Evolutionary conservation across 1,140 invertebrate genomes (phyloP), one percentile per base, ranked within the genome.

Genomic region (Temnothorax curvispinosus): DNA sequence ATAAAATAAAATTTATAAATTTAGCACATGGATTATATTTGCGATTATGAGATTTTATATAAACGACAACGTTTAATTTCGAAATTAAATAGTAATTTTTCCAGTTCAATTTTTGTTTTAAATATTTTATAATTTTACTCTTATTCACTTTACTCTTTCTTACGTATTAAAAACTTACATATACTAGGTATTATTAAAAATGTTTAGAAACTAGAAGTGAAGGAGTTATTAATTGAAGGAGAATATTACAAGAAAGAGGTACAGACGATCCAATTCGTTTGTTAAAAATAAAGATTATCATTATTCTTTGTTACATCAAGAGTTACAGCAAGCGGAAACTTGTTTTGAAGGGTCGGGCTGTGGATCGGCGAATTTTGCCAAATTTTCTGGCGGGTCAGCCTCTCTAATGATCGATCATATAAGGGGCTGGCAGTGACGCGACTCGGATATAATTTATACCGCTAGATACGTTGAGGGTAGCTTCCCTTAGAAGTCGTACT

Each of bases 371-470:
- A 72, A 93, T 94, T 94, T 94, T 91, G 90, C 78, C 92, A 93
- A 95, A 94, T 95, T 95, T 95, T 95, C 93, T 93, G 94, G 92
- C 93, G 94, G 93, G 93, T 94, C 93, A 92, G 91, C 77, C 89
- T 94, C 93, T 94, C 93, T 95, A 95, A 95, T 95, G 94, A 95
- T 95, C 94, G 94, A 95, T 95, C 95, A 94, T 94, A 95, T 91
- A 92, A 92, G 92, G 91, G 93, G 92, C 94, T 95, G 95, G 91
- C 88, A 87, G 84, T 95, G 95, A 95, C 95, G 94, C 95, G 92
- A 89, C 90, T 92, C 87, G 91, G 92, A 94, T 94, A 95, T 95
- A 95, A 95, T 95, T 95, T 95, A 95, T 95, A 95, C 94, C 92
- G 93, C 88, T 92, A 95, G 94, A 94, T 94, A 94, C 78, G 89